phyloP scores from a whole-genome alignment of 2,888 invertebrate species.

The Maniola hyperantus region DNA sequence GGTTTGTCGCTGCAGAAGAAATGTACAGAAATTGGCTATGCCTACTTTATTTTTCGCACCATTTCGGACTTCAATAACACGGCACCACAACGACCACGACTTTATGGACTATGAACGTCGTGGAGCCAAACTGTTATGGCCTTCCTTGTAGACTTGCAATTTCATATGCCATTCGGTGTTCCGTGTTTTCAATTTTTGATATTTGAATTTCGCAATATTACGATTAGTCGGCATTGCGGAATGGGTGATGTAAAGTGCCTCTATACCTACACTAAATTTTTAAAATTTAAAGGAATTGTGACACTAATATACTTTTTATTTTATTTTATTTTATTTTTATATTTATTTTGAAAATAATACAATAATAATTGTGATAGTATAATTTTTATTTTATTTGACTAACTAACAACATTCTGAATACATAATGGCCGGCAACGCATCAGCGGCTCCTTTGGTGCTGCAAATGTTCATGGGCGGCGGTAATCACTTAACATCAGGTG shows the following conservation, averaged over 20 bases:
- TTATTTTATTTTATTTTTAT: too few species aligned
- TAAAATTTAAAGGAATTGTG: background rate
- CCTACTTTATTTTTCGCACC: conserved; percentile 22
- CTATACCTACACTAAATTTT: background rate
- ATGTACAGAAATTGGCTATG: conserved; percentile 16
- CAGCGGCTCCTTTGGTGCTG: too few species aligned
- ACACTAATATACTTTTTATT: too few species aligned
- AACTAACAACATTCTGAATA: too few species aligned
- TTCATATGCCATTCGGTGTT: conserved; percentile 14
- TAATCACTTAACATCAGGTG: too few species aligned
- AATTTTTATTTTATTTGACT: too few species aligned
- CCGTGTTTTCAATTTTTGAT: conserved; percentile 17
- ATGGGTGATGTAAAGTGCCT: background rate
- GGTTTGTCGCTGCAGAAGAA: background rate
- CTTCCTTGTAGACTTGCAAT: conserved; percentile 26
- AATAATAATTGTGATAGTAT: too few species aligned
- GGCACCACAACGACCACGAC: conserved; percentile 22
- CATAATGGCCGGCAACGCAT: too few species aligned
- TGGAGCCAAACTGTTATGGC: conserved; percentile 32
- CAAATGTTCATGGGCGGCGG: too few species aligned
- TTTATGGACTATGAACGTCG: conserved; percentile 34
- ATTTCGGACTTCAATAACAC: conserved; percentile 31
- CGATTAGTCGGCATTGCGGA: background rate
- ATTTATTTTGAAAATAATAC: too few species aligned
- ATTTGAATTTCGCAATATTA: conserved; percentile 17